Conservation (phyloP, 2,113 vertebrate species). For the Carlito syrichta region DNA sequence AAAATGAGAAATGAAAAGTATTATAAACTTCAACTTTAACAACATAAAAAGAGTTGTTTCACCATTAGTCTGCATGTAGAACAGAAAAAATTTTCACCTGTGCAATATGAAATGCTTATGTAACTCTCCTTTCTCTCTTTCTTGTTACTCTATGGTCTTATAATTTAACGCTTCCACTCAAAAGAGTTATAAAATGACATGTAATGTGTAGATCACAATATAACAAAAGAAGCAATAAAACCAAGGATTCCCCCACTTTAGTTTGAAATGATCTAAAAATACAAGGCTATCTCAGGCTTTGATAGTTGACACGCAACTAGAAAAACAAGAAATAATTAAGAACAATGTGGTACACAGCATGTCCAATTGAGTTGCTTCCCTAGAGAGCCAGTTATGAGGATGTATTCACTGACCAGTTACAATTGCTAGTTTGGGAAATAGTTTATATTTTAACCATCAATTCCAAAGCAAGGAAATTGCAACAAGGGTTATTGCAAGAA, state of each 20-base stretch:
- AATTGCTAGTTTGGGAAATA: background rate
- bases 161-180: background rate
- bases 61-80: background rate
- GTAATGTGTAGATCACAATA: background rate
- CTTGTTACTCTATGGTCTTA: background rate
- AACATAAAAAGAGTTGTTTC: background rate
- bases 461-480: background rate
- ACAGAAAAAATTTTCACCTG: background rate
- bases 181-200: background rate
- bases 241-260: background rate
- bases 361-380: background rate
- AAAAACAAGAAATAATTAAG: background rate
- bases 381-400: background rate
- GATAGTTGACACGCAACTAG: background rate
- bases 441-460: background rate
- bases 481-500: background rate
- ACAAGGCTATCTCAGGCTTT: background rate
- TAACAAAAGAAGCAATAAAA: background rate
- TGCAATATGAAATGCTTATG: background rate
- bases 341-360: fast-evolving
- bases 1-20: conserved; percentile 43
- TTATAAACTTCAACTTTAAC: background rate
- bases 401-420: background rate
- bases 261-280: conserved; percentile 16
- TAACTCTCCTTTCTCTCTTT: background rate